Evolutionary conservation across 2,888 invertebrate genomes (phyloP), one percentile per base, ranked within the genome.

Genomic region (Auanema sp.): DNA sequence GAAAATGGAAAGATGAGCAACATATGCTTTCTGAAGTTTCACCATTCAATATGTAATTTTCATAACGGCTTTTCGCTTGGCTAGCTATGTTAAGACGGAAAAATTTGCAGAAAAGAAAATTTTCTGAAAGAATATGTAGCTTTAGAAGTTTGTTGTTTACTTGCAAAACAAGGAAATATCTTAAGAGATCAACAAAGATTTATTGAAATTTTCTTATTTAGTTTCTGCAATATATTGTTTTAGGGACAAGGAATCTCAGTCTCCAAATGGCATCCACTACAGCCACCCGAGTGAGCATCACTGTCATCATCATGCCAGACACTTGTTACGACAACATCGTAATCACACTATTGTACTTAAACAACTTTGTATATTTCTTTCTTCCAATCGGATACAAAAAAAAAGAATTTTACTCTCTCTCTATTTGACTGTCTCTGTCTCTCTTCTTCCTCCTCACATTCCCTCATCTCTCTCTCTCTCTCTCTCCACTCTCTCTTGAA

Each of bases 211-310:
- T n/a, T 8, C 47, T 43, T 12, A 3, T 5, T 56, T 44, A n/a
- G 18, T 4, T 21, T 5, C 44, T 21, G 6, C 12, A 4, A 25
- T n/a, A 53, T 54, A 57, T 24, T 18, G 25, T 64, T 72, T 57
- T 58, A 70, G 68, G 75, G 76, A 21, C 69, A 72, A 47, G 80
- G 79, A 51, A 78, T 75, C 49, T 71, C 80, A n/a, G 71, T 80
- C 10, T 72, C 76, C 55, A 80, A 80, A 66, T 80, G 80, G 80
- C 80, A 80, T 56, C 64, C 70, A 2, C 60, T 73, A 24, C 68
- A 69, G 41, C 43, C 64, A 33, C 55, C 64, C 6, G 60, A 65
- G 14, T 63, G 49, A 61, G 33, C 8, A 8, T 33, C 8, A 60
- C 16, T 14, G 11, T 8, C 10, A 10, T 6, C 49, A 58, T 24